These are phyloP conservation scores for Neotragus moschatus DNA, from an alignment of 2,113 vertebrate genomes.

Conservation along the genomic window DNA sequence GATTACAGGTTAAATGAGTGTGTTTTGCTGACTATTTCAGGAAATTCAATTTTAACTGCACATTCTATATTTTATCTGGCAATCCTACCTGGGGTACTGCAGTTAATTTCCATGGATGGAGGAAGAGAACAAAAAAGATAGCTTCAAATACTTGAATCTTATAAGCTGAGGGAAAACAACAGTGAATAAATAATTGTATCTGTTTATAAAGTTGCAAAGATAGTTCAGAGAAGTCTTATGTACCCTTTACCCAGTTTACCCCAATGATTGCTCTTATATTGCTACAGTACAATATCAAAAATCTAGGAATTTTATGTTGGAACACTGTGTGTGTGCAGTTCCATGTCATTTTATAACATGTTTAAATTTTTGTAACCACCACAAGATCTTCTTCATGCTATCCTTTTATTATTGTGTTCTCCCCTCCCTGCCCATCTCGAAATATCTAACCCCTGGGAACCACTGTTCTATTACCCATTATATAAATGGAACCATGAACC, in stretches of 20 bases:
- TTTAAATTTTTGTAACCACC: not conserved
- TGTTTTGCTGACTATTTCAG: not conserved
- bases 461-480: not conserved
- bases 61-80: not conserved
- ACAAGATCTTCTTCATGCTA: not conserved
- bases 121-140: not conserved
- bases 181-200: not conserved
- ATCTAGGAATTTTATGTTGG: not conserved
- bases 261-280: not conserved
- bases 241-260: not conserved
- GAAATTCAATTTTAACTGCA: not conserved
- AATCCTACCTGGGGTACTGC: not conserved
- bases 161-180: not conserved
- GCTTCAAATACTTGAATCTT: not conserved
- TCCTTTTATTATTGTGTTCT: not conserved
- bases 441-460: not conserved
- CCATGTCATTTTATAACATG: not conserved
- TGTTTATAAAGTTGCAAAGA: not conserved
- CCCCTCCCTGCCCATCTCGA: not conserved
- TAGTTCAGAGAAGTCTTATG: not conserved
- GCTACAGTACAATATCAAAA: not conserved
- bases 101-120: not conserved
- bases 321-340: not conserved
- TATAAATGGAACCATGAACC: not conserved
- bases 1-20: not conserved